Evolutionary conservation across 1,140 invertebrate genomes (phyloP).

Genomic region (Atta colombica): DNA sequence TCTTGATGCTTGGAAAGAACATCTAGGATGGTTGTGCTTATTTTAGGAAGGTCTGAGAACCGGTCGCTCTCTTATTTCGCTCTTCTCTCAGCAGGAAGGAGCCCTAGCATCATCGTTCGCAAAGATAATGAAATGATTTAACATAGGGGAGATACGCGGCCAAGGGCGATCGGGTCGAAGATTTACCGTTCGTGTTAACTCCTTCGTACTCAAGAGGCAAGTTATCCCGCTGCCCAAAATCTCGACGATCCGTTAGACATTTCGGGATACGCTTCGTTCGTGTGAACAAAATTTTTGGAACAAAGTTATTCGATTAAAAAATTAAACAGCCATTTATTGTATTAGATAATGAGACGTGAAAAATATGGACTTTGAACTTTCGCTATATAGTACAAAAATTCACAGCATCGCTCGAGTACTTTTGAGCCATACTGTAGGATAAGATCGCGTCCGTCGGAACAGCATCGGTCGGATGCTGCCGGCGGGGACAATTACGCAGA

Average conservation of each 20-base stretch:
- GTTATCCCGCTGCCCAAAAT: constrained; percentile 12
- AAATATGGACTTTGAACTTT: not conserved
- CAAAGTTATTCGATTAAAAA: not conserved
- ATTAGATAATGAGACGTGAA: not conserved
- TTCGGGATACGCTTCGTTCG: not conserved
- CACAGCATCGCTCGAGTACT: constrained; percentile 11
- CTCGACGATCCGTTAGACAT: not conserved
- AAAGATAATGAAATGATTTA: constrained; percentile 63
- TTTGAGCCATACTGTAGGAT: constrained; percentile 74
- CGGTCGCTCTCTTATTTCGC: constrained; percentile 69
- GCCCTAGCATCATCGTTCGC: constrained; percentile 60
- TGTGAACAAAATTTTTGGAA: not conserved
- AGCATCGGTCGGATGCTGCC: constrained; percentile 82
- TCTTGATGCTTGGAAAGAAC: constrained; percentile 75
- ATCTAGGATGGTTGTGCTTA: constrained; percentile 75
- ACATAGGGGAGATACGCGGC: constrained; percentile 36
- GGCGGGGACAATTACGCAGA: constrained; percentile 87
- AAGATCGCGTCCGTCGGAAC: constrained; percentile 63
- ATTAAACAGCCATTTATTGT: not conserved
- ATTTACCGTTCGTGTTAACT: constrained; percentile 51
- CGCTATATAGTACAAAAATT: not conserved
- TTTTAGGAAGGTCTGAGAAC: constrained; percentile 75
- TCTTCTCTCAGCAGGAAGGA: constrained; percentile 42
- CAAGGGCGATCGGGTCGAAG: constrained; percentile 41
- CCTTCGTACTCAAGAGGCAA: not conserved